Percentiles rank a stretch among this genome's conserved stretches.
Conservation (phyloP, 2,888 invertebrate genomes). For the Isoperla grammatica region DNA sequence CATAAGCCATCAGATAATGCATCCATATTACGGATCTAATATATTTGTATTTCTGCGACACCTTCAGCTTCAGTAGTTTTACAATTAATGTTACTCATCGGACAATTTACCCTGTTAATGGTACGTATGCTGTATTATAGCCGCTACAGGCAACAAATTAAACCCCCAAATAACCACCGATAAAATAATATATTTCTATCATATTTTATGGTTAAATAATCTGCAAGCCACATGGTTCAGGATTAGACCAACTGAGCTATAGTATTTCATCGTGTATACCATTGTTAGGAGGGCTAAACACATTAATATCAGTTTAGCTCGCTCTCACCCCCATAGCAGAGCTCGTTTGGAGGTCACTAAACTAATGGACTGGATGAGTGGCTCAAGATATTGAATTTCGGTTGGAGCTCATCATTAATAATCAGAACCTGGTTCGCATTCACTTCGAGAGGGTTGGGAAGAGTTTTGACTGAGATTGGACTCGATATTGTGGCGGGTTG, state of each 20-base stretch:
- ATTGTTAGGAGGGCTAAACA: background rate
- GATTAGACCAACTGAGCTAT: background rate
- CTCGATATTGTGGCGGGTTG: too few relatives aligned
- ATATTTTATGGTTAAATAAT: background rate
- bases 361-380: constrained; percentile 14
- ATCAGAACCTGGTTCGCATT: too few relatives aligned
- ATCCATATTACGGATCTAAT: too few relatives aligned
- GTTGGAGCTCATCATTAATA: constrained; percentile 14
- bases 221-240: background rate
- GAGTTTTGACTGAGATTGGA: too few relatives aligned
- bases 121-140: too few relatives aligned
- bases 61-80: too few relatives aligned
- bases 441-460: too few relatives aligned
- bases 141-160: background rate
- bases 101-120: too few relatives aligned
- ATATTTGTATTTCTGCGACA: too few relatives aligned
- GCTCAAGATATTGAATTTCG: constrained; percentile 16
- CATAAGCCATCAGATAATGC: too few relatives aligned
- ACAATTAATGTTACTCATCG: too few relatives aligned
- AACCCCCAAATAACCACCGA: background rate
- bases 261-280: background rate
- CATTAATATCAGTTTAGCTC: constrained; percentile 1
- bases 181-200: background rate
- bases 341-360: background rate
- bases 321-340: background rate